Conservation (phyloP, 2,113 vertebrate genomes). For the Mola mola region DNA sequence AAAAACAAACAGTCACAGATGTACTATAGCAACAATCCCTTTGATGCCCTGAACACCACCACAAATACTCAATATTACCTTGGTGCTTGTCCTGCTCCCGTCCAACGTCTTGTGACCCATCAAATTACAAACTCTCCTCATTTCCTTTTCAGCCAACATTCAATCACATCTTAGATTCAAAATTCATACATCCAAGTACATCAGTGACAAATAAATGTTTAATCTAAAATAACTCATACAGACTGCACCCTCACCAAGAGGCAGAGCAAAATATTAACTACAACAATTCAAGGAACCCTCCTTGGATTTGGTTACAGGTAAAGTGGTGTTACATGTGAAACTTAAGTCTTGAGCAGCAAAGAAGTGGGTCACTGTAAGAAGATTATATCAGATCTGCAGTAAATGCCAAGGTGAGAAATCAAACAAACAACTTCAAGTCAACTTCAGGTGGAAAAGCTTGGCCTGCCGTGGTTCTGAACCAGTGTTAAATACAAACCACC, state of each 20-base stretch:
- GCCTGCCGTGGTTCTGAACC: too few relatives aligned
- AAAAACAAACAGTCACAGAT: slow-evolving; percentile 55
- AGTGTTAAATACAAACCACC: neutral
- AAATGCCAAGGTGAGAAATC: neutral
- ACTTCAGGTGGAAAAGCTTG: too few relatives aligned
- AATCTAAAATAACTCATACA: neutral
- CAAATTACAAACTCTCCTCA: slow-evolving; percentile 1
- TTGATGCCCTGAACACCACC: neutral
- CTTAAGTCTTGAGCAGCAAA: slow-evolving; percentile 2
- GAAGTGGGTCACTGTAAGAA: slow-evolving; percentile 2
- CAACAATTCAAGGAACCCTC: slow-evolving; percentile 25
- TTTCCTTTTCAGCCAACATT: too few relatives aligned
- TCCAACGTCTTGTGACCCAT: slow-evolving; percentile 1
- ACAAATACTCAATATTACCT: slow-evolving; percentile 6
- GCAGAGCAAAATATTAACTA: slow-evolving; percentile 24
- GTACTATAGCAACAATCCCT: slow-evolving; percentile 10
- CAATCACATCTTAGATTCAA: neutral
- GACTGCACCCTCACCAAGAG: neutral
- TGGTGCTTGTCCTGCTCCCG: neutral
- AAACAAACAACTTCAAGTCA: neutral
- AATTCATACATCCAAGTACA: too few relatives aligned
- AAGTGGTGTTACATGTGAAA: slow-evolving; percentile 21
- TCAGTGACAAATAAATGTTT: too few relatives aligned
- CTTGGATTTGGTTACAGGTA: slow-evolving; percentile 38
- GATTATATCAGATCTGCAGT: slow-evolving; percentile 10